Conservation (phyloP, 2,888 invertebrate species). For the Aquatica leii region DNA sequence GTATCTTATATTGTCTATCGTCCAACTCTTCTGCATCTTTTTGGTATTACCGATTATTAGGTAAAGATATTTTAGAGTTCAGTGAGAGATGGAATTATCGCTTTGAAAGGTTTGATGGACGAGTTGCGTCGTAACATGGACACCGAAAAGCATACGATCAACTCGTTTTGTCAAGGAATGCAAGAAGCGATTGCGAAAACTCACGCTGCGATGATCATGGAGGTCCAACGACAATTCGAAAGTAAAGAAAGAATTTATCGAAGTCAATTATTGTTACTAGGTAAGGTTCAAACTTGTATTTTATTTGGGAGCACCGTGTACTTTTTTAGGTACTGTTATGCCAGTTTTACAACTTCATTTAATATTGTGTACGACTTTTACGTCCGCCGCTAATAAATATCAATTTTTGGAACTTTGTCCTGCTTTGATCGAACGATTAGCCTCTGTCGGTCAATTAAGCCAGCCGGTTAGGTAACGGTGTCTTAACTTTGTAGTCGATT, state of each 20-base stretch:
- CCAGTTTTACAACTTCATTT: conserved; percentile 75
- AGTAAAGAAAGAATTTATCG: conserved; percentile 60
- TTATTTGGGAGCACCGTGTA: conserved; percentile 39
- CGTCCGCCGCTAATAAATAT: conserved; percentile 75
- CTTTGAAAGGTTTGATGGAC: conserved; percentile 71
- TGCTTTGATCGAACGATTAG: conserved; percentile 71
- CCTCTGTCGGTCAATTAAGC: conserved; percentile 71
- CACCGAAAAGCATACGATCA: conserved; percentile 71
- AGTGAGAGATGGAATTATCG: conserved; percentile 72
- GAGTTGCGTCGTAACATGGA: conserved; percentile 73
- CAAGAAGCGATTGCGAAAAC: conserved; percentile 74
- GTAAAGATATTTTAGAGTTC: conserved; percentile 66
- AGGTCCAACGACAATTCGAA: conserved; percentile 71
- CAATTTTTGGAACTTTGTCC: conserved; percentile 77
- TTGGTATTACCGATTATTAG: background rate
- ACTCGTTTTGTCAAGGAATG: conserved; percentile 70
- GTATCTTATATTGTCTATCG: no score
- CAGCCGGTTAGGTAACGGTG: conserved; percentile 66
- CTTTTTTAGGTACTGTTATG: conserved; percentile 66
- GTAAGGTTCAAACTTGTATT: conserved; percentile 45
- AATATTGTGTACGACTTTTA: conserved; percentile 75
- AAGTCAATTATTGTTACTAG: conserved; percentile 56
- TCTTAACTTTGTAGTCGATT: no score
- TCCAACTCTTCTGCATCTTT: no score
- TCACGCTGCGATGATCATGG: conserved; percentile 70